Percentiles rank a stretch among this genome's conserved stretches.
Evolutionary conservation across 2,113 vertebrate genomes (phyloP).

Genomic region (Carettochelys insculpta): DNA sequence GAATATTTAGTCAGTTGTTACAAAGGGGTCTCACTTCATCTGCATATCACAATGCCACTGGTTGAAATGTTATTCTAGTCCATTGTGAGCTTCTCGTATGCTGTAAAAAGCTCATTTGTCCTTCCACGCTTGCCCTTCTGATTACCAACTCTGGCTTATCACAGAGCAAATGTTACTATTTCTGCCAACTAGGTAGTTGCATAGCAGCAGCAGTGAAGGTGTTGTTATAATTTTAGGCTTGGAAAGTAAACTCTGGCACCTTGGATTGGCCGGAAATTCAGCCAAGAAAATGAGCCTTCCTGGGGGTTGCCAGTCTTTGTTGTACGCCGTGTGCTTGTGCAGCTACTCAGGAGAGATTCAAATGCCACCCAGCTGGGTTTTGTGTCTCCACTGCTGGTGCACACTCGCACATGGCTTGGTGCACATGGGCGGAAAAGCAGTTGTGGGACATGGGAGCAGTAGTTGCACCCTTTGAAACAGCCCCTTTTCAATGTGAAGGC

Average conservation of each 20-base stretch:
- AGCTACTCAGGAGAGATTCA: no score
- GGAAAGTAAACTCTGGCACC: background rate
- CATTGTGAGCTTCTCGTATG: background rate
- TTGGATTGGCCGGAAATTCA: background rate
- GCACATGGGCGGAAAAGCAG: no score
- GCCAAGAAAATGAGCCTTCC: background rate
- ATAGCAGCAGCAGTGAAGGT: background rate
- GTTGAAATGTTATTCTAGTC: background rate
- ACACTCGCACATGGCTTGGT: no score
- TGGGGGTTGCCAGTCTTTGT: background rate
- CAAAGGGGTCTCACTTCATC: background rate
- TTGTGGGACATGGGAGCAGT: no score
- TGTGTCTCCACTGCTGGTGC: no score
- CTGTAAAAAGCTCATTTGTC: background rate
- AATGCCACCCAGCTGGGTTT: no score
- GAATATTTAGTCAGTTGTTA: background rate
- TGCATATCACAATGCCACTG: background rate
- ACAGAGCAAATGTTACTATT: background rate
- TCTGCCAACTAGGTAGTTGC: background rate
- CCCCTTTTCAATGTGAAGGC: background rate
- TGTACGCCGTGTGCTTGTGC: no score
- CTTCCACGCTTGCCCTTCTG: background rate
- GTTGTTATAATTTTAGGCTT: background rate
- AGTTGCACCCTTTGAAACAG: background rate
- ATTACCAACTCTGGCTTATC: background rate